phyloP scores from a whole-genome alignment of 1,140 invertebrate species.

The Acyrthosiphon pisum region DNA sequence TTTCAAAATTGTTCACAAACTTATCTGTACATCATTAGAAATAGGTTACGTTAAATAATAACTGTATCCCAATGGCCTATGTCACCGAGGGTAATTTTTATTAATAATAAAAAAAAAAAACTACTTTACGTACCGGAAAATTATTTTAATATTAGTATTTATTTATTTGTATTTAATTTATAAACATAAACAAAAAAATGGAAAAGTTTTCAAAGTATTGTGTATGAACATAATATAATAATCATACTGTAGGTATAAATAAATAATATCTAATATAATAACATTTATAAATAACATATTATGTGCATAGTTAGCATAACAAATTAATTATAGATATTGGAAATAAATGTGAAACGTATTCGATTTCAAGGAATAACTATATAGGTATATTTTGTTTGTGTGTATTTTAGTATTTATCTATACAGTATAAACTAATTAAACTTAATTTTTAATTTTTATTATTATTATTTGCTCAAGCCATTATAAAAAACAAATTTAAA shows the following conservation, averaged over 20 bases:
- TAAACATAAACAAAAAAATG: not conserved
- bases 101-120: too few species aligned
- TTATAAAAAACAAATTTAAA: not conserved
- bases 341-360: not conserved
- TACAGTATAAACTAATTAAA: not conserved
- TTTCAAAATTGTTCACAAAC: too few species aligned
- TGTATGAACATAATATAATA: not conserved
- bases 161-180: not conserved
- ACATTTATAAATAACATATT: not conserved
- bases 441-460: not conserved
- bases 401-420: not conserved
- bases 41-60: too few species aligned
- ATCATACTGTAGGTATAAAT: not conserved
- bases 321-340: not conserved
- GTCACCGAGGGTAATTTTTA: too few species aligned
- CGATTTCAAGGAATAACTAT: not conserved
- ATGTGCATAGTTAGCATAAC: not conserved
- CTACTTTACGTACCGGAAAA: not conserved
- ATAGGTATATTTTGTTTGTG: not conserved
- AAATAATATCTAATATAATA: not conserved
- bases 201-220: not conserved
- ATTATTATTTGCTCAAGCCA: not conserved
- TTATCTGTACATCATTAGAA: too few species aligned
- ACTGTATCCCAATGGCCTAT: too few species aligned
- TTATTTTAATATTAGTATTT: not conserved